Evolutionary conservation across 92 coral and sea anemone species (phyloP).

Genomic region (Epizoanthus illoricatus): DNA sequence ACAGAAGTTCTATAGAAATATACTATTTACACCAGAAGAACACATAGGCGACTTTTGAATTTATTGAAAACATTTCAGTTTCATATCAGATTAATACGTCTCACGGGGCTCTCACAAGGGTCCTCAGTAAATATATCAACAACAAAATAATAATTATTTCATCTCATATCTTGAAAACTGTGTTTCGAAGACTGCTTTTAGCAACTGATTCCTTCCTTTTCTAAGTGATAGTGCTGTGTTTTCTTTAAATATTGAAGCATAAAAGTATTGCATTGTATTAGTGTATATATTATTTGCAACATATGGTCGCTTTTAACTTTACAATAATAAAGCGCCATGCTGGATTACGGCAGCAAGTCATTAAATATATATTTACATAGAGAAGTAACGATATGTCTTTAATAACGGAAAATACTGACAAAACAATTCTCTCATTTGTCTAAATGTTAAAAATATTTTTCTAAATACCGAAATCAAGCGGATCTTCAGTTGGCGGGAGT

Average conservation of each 20-base stretch:
- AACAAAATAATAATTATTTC: no score
- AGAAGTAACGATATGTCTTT: neutral
- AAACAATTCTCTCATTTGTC: neutral
- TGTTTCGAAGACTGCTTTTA: no score
- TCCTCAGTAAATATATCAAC: no score
- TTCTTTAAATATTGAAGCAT: neutral
- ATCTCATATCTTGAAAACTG: no score
- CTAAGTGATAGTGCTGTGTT: no score
- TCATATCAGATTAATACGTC: no score
- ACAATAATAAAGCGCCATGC: neutral
- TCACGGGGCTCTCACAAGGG: no score
- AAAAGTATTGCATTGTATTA: neutral
- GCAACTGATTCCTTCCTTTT: no score
- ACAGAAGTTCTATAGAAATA: no score
- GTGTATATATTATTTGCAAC: neutral
- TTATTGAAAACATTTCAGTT: no score
- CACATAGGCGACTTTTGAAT: no score
- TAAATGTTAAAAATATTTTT: neutral
- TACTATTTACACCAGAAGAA: no score
- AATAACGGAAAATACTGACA: neutral
- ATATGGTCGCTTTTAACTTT: neutral
- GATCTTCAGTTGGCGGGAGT: constrained; percentile 1
- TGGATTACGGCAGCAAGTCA: neutral
- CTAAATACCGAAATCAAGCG: neutral
- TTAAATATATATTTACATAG: neutral